Evolutionary conservation across 2,113 vertebrate genomes (phyloP).

Genomic region (Istiophorus platypterus): DNA sequence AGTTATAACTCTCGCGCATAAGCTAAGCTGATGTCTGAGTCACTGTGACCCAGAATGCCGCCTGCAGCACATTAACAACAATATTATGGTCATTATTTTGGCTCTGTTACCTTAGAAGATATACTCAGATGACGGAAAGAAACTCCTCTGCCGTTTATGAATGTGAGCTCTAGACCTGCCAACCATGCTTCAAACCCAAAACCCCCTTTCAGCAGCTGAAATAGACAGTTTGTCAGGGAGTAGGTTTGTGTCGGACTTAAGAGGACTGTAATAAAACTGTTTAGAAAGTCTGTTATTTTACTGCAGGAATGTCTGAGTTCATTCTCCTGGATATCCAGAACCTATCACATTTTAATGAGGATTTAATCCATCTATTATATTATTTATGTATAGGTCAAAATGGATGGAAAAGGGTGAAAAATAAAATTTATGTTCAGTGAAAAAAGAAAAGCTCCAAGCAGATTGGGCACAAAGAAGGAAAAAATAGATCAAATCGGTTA

Average conservation of each 20-base stretch:
- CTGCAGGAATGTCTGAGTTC: neutral
- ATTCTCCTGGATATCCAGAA: neutral
- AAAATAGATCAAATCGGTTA: too few relatives aligned
- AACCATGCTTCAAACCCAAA: slow-evolving; percentile 8
- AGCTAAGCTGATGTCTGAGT: slow-evolving; percentile 4
- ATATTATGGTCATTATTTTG: slow-evolving; percentile 47
- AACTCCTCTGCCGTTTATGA: slow-evolving; percentile 25
- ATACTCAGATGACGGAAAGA: slow-evolving; percentile 15
- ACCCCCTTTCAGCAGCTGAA: neutral
- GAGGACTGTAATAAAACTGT: neutral
- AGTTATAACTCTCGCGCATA: slow-evolving; percentile 21
- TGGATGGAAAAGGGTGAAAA: neutral
- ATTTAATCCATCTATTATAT: neutral
- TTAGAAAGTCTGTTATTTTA: neutral
- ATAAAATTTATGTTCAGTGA: neutral
- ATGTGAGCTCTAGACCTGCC: slow-evolving; percentile 5
- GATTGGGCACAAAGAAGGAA: too few relatives aligned
- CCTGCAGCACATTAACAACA: slow-evolving; percentile 38
- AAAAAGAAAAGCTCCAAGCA: neutral
- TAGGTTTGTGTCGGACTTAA: neutral
- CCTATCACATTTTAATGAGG: neutral
- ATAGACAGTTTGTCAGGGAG: slow-evolving; percentile 12
- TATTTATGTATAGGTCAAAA: neutral
- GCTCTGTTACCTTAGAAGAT: slow-evolving; percentile 31
- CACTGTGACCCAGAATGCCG: slow-evolving; percentile 36